Percentiles rank a stretch among this genome's conserved stretches.
Evolutionary conservation across 2,888 invertebrate species (phyloP).

Genomic region (Drosophila paucipuncta): DNA sequence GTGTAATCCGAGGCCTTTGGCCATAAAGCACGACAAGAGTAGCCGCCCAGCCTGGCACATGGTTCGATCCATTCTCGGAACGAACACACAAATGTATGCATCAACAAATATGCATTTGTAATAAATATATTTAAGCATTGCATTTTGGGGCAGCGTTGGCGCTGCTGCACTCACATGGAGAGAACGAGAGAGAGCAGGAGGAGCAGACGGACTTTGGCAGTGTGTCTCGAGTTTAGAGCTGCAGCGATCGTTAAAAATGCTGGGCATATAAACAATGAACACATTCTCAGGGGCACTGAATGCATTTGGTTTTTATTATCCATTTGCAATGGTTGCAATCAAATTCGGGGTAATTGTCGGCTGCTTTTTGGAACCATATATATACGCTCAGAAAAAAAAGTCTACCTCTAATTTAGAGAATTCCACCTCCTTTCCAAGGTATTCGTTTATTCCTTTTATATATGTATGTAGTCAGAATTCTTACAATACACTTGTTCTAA

Average conservation of each 20-base stretch:
- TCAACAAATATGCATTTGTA: conserved; percentile 19
- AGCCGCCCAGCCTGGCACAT: conserved; percentile 7
- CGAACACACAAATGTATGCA: conserved; percentile 1
- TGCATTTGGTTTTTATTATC: conserved; percentile 22
- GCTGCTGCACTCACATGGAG: conserved; percentile 16
- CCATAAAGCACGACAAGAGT: conserved; percentile 53
- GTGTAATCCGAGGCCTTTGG: conserved; percentile 70
- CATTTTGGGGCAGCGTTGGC: conserved; percentile 38
- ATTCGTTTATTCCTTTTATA: too few species aligned
- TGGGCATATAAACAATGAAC: conserved; percentile 64
- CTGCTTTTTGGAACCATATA: conserved; percentile 45
- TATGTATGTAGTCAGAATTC: not conserved
- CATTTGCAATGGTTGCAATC: conserved; percentile 44
- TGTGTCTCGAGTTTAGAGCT: conserved; percentile 20
- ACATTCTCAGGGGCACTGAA: conserved; percentile 34
- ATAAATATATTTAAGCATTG: conserved; percentile 26
- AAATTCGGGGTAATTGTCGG: conserved; percentile 45
- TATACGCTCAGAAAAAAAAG: not conserved
- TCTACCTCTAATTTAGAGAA: not conserved
- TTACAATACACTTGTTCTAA: too few species aligned
- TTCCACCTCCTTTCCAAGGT: not conserved
- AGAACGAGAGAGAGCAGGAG: not conserved
- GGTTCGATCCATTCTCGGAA: conserved; percentile 17
- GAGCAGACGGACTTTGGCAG: not conserved
- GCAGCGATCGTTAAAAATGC: conserved; percentile 60